Percentiles rank a stretch among this genome's conserved stretches.
Evolutionary conservation across 1,140 invertebrate species (phyloP).

Genomic region (Pseudachorutes palmiensis): DNA sequence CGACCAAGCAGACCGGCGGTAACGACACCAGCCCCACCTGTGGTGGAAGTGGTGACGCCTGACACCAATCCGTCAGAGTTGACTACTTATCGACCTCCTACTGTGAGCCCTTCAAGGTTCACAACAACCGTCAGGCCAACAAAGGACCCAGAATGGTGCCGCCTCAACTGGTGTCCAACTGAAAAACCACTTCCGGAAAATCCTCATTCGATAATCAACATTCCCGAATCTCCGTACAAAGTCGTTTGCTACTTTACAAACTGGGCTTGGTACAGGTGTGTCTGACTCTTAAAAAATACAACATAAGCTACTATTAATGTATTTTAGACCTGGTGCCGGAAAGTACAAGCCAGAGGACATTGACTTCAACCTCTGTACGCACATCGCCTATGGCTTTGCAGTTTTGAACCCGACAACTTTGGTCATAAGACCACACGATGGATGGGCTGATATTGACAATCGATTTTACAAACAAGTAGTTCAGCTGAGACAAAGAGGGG

Average conservation of each 20-base stretch:
- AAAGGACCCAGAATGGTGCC: slow-evolving; percentile 20
- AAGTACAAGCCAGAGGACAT: slow-evolving; percentile 59
- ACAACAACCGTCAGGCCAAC: slow-evolving; percentile 19
- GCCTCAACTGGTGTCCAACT: slow-evolving; percentile 14
- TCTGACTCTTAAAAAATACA: background rate
- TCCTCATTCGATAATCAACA: slow-evolving; percentile 19
- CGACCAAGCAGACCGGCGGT: slow-evolving; percentile 7
- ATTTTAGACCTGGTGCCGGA: slow-evolving; percentile 51
- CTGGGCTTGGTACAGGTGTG: slow-evolving; percentile 61
- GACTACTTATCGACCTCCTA: slow-evolving; percentile 8
- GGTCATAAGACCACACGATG: slow-evolving; percentile 47
- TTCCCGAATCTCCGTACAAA: slow-evolving; percentile 44
- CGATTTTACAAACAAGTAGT: slow-evolving; percentile 58
- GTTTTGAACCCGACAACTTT: slow-evolving; percentile 51
- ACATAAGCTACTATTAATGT: background rate
- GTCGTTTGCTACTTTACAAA: slow-evolving; percentile 67
- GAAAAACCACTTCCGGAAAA: slow-evolving; percentile 19
- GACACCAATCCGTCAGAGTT: slow-evolving; percentile 7
- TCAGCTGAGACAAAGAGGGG: slow-evolving; percentile 48
- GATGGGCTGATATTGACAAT: slow-evolving; percentile 45
- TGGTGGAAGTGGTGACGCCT: slow-evolving; percentile 2
- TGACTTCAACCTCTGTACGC: slow-evolving; percentile 58
- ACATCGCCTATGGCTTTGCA: slow-evolving; percentile 65
- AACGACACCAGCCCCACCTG: slow-evolving; percentile 10
- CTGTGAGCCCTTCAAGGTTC: background rate